Conservation (phyloP, 2,888 invertebrate species). For the Drosophila stalkeri region DNA sequence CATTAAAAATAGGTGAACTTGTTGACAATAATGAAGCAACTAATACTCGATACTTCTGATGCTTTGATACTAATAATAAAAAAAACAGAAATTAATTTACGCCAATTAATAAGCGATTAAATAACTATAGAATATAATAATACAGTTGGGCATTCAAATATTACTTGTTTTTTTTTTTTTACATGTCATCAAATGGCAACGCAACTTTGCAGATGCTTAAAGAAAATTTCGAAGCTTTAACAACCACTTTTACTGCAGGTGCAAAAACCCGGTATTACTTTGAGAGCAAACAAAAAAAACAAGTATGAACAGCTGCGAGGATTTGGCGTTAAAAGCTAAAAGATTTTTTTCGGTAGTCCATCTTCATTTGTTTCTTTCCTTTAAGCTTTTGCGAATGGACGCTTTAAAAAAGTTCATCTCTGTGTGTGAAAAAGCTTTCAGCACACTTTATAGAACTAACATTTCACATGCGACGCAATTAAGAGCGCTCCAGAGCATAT, state of each 20-base stretch:
- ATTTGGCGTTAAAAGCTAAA: not conserved
- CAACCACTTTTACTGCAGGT: not conserved
- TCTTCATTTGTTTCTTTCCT: not conserved
- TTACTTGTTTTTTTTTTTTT: not conserved
- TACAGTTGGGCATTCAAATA: too few species aligned
- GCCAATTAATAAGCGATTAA: too few species aligned
- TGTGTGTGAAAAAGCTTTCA: not conserved
- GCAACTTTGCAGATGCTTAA: not conserved
- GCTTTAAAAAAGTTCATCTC: not conserved
- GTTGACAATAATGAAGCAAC: too few species aligned
- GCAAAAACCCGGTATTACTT: not conserved
- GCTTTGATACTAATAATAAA: too few species aligned
- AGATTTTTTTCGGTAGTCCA: not conserved
- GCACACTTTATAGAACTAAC: not conserved
- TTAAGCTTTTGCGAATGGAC: not conserved
- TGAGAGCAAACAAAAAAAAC: not conserved
- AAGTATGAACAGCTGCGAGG: not conserved
- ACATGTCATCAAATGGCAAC: not conserved
- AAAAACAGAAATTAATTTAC: too few species aligned
- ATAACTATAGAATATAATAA: too few species aligned
- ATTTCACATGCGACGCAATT: not conserved
- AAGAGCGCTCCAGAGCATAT: too few species aligned
- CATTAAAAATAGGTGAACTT: too few species aligned
- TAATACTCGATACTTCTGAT: too few species aligned
- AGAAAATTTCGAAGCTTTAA: not conserved